phyloP scores from a whole-genome alignment of 2,113 vertebrate species.

The Pituophis catenifer region DNA sequence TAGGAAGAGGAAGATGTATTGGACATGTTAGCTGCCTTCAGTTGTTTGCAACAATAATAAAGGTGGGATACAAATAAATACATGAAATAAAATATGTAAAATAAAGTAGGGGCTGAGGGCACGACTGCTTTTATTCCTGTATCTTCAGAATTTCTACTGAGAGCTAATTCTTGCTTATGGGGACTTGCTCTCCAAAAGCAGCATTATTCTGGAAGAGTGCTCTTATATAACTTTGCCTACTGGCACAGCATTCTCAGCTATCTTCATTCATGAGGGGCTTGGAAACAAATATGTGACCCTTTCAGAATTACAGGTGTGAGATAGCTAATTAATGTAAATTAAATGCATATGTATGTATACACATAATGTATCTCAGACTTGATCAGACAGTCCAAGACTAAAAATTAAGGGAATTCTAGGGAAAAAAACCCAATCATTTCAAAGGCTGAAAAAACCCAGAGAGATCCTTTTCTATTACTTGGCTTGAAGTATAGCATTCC shows the following conservation, averaged over 20 bases:
- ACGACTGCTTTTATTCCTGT: background rate
- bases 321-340: background rate
- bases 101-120: background rate
- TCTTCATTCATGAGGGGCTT: background rate
- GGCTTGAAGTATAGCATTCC: background rate
- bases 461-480: background rate
- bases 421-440: background rate
- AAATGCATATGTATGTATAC: background rate
- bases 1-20: background rate
- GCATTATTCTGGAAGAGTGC: background rate
- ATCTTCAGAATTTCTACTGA: background rate
- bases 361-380: background rate
- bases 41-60: background rate
- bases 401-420: background rate
- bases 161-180: background rate
- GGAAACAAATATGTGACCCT: background rate
- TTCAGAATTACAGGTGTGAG: background rate
- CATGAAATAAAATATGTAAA: background rate
- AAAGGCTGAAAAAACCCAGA: background rate
- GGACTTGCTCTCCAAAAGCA: background rate
- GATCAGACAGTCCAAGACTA: background rate
- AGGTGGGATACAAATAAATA: background rate
- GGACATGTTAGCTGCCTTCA: background rate
- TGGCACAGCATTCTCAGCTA: background rate
- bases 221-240: background rate